Base-by-base conservation (phyloP, 2,888 invertebrate species). In the Drosophila recens region DNA sequence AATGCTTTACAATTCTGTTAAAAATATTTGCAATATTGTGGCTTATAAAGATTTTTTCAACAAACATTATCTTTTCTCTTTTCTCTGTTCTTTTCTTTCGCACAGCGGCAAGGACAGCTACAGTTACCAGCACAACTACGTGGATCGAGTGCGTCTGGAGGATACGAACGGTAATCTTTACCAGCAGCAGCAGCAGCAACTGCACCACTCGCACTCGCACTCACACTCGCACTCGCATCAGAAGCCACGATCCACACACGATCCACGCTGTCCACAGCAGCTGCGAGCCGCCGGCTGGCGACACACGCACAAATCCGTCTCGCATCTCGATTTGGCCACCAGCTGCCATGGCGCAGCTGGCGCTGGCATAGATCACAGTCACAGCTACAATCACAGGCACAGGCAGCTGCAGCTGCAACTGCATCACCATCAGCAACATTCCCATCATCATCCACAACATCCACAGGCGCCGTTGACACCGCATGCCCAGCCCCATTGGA, bases 291-390 rank as follows among this genome's bases (percentile, higher is more conserved):
- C 92, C 84, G 93, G 93, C 82, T 93, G 91, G 93, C 92, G 92
- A 75, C 93, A 92, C 81, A 82, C 86, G 10, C 84, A 89, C 74
- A 92, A 91, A 83, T 93, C 91, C 83, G 84, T 92, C 53, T 92
- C 93, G 89, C 94, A 94, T 93, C 93, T 94, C 92, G 93, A 94
- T 93, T 93, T 94, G 91, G 94, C 93, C 92, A 92, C 93, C 80
- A 91, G 90, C 90, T 90, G 91, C 75, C 90, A 87, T 58, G 82
- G 90, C 63, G 79, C 91, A 87, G 82, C 90, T 89, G 82, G 89
- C 67, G 76, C 82, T 82, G 84, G 84, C 80, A 70, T 89, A 91
- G 90, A 90, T 91, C 90, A 64, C 27, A 6, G 27, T 36, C 79
- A 77, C 27, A 27, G 27, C 90, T 90, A 64, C 27, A 6, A 5